Percentiles rank a stretch among this genome's conserved stretches.
Evolutionary conservation across 30 jellyfish, hydroid and myxozoan species (phyloP).

Genomic region (Turritopsis dohrnii): DNA sequence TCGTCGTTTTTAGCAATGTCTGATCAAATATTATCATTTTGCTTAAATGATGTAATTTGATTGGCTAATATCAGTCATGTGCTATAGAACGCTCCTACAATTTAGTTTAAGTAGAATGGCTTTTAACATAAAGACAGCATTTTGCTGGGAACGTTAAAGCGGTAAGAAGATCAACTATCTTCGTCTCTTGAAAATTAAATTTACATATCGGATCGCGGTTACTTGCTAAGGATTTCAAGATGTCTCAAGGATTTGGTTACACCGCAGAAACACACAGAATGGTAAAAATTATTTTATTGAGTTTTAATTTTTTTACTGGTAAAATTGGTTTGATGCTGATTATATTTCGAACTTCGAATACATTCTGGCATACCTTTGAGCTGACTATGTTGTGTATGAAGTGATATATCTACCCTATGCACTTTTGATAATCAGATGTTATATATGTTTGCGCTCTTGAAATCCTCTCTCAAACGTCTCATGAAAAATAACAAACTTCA

Average conservation of each 20-base stretch:
- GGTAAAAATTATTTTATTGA: conserved; percentile 19
- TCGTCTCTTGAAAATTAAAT: not conserved
- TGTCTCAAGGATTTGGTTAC: conserved; percentile 71
- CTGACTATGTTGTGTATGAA: no score
- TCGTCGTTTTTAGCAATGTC: not conserved
- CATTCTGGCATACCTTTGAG: no score
- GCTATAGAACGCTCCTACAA: not conserved
- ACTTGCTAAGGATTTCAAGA: not conserved
- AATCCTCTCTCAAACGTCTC: no score
- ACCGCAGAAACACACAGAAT: conserved; percentile 74
- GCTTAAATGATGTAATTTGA: not conserved
- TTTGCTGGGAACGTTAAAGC: not conserved
- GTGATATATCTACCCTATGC: no score
- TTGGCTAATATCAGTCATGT: not conserved
- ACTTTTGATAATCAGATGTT: no score
- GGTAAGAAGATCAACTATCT: not conserved
- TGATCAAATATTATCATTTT: not conserved
- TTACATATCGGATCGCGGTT: not conserved
- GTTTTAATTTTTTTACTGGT: not conserved
- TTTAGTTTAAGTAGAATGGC: not conserved
- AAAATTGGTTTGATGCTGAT: no score
- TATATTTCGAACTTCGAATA: no score
- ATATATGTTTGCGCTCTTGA: no score
- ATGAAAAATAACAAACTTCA: no score
- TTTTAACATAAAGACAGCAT: not conserved